Evolutionary conservation across 2,888 invertebrate species (phyloP).

Genomic region (Pycnomerus fuliginosus): DNA sequence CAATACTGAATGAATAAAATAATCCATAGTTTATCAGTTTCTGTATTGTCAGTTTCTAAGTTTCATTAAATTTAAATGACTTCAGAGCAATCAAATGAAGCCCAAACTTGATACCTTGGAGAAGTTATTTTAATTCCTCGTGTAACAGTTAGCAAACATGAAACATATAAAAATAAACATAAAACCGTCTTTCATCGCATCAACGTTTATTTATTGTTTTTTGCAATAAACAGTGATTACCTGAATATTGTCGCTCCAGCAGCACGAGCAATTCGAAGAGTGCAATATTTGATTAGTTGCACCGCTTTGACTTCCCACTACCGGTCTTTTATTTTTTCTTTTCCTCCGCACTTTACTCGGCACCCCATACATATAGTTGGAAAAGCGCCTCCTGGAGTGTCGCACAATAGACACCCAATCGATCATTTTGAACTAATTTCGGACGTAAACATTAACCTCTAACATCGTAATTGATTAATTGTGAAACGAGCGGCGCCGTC

Average conservation of each 20-base stretch:
- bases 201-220: too few species aligned
- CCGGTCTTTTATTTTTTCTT: constrained; percentile 43
- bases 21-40: too few species aligned
- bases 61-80: too few species aligned
- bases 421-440: constrained; percentile 63
- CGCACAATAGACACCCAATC: constrained; percentile 78
- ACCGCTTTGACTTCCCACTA: constrained; percentile 16
- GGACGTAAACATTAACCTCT: not conserved
- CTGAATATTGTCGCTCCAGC: constrained; percentile 50
- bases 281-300: constrained; percentile 24
- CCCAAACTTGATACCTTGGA: too few species aligned
- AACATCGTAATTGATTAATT: not conserved
- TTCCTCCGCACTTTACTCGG: constrained; percentile 65
- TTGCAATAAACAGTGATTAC: too few species aligned
- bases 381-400: constrained; percentile 69
- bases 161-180: too few species aligned
- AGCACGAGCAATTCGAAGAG: constrained; percentile 48
- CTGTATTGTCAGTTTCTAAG: too few species aligned
- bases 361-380: constrained; percentile 67
- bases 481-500: constrained; percentile 17
- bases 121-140: too few species aligned
- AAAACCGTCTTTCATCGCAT: too few species aligned
- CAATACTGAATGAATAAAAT: too few species aligned
- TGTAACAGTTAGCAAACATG: too few species aligned
- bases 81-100: too few species aligned